Evolutionary conservation across 1,140 invertebrate species (phyloP), one percentile per base, ranked within the genome.

Genomic region (Listronotus bonariensis): DNA sequence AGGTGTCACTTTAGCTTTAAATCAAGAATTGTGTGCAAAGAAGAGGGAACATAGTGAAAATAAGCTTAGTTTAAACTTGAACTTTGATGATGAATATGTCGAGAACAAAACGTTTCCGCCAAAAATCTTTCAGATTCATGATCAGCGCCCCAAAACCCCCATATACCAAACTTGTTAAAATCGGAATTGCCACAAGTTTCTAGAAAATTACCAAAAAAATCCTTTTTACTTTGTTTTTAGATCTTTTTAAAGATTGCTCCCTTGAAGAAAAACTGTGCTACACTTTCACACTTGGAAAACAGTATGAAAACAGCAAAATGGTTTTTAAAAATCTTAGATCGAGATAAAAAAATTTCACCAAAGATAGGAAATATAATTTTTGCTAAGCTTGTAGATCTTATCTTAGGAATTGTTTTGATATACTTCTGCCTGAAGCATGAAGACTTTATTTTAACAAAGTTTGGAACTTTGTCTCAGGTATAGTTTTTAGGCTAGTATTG

Each of bases 291-390:
- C 66, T 64, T 83, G 31, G 68, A 74, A 48, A 73, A 67, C 8
- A 83, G 77, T 77, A 72, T 81, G 42, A 69, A 78, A 34, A 80
- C 77, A 69, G 55, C 77, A 14, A 77, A 79, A 67, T 83, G 81
- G 82, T 78, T 76, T 63, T 68, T 81, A 3, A 71, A 70, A 4
- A 76, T 73, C n/a, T 58, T 80, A 15, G 69, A 77, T 15, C 71
- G 78, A 34, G 70, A 78, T n/a, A 12, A 78, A 76, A 53, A 76
- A 80, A 76, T 73, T 87, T 80, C 82, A 31, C 76, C 87, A 8
- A 86, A 85, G 76, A 82, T 82, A 60, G 83, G 82, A 6, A 88
- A 88, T 75, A 79, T 86, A 61, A 74, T 86, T 42, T 46, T 84
- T 41, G 81, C 86, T 18, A 79, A 85, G 40, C 20, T 83, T 10